Evolutionary conservation across 2,113 vertebrate genomes (phyloP), one percentile per base, ranked within the genome.

Genomic region (Hippocampus barbouri): DNA sequence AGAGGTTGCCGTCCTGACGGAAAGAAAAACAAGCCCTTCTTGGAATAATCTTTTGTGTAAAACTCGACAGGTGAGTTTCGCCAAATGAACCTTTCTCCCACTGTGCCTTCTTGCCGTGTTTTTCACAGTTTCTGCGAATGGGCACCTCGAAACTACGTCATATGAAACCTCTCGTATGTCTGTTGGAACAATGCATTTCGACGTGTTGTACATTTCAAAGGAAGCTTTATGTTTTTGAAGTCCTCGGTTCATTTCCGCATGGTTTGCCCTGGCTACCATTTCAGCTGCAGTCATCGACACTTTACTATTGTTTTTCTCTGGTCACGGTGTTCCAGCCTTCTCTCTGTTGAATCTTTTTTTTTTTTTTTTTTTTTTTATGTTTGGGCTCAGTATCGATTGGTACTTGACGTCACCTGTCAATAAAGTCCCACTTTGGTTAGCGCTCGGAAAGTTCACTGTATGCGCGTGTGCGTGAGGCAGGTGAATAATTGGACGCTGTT

Each of bases 201-300:
- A 64, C 51, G 12, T 25, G 21, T n/a, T 30, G 12, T 23, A 5
- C n/a, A 16, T 66, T 27, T 43, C n/a, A 66, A 21, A 25, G 25
- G 5, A 40, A 43, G 4, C 7, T 66, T 16, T 2, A 16, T 66
- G 9, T 62, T 45, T 41, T 60, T 69, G 45, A 20, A 23, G 12
- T 51, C 15, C 16, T 16, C 8, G 51, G 12, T 71, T 77, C 79
- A 84, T 89, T 90, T 89, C 87, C 88, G 85, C 86, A 79, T 89
- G 82, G 73, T 74, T 72, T 34, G 30, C 57, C 62, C 61, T 70
- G 74, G 34, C 27, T 66, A 11, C 62, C 68, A 21, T 78, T 30
- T 41, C 57, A 56, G 8, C 53, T 54, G 53, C 8, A 54, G 53
- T 68, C 66, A 30, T 12, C 8, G 20, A 73, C 79, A 77, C 72